phyloP scores from a whole-genome alignment of 2,113 vertebrate genomes.

The Hippocampus abdominalis region DNA sequence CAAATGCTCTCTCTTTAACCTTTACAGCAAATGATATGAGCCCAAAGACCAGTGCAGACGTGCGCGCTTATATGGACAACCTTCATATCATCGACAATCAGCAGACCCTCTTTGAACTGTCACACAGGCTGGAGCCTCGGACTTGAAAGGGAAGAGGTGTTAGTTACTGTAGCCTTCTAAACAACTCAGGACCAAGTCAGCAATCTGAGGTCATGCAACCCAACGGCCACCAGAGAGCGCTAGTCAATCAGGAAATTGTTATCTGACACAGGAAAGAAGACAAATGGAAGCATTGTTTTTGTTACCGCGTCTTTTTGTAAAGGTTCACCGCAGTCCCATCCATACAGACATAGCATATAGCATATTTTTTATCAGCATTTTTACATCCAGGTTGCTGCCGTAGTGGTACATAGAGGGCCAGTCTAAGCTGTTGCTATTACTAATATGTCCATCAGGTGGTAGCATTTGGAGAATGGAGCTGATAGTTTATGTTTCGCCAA shows the following conservation, averaged over 20 bases:
- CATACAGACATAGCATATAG: not conserved
- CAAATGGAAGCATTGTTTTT: not conserved
- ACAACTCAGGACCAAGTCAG: conserved; percentile 48
- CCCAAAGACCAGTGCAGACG: conserved; percentile 87
- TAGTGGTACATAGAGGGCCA: not conserved
- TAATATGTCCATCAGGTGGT: conserved; percentile 9
- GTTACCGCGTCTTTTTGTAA: conserved; percentile 5
- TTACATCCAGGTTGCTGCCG: conserved; percentile 2
- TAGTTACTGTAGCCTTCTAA: not conserved
- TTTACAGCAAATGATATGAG: conserved; percentile 78
- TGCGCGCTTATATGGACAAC: conserved; percentile 82
- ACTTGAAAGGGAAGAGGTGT: conserved; percentile 55
- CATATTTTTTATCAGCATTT: not conserved
- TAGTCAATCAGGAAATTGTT: conserved; percentile 32
- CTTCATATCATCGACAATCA: conserved; percentile 95
- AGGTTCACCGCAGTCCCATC: conserved; percentile 1
- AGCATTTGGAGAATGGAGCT: conserved; percentile 1
- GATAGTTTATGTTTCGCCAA: not conserved
- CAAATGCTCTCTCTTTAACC: not conserved
- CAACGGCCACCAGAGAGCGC: conserved; percentile 46
- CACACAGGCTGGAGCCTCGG: conserved; percentile 91
- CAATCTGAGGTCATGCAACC: conserved; percentile 11
- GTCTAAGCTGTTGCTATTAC: conserved; percentile 8
- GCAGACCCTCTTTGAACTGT: conserved; percentile 93
- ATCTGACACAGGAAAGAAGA: conserved; percentile 14